Conservation (phyloP, 2,113 vertebrate genomes). For the Athene noctua region DNA sequence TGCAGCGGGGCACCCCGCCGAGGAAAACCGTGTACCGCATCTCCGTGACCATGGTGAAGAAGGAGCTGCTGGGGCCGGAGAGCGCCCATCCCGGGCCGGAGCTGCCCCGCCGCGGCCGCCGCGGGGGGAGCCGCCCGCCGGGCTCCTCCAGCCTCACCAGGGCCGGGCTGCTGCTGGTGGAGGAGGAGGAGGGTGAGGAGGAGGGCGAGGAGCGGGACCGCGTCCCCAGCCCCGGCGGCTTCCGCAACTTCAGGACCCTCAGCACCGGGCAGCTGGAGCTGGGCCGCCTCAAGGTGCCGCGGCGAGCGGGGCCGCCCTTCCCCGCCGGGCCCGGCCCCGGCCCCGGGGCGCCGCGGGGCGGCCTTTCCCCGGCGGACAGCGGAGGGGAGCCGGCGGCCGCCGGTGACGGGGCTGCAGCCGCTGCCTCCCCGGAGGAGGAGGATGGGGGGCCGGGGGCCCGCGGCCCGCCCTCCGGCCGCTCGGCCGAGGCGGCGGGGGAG, state of each 20-base stretch:
- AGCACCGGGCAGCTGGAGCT: constrained; percentile 93
- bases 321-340: background rate
- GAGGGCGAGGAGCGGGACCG: constrained; percentile 66
- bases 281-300: constrained; percentile 75
- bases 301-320: constrained; percentile 18
- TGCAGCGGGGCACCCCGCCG: constrained; percentile 83
- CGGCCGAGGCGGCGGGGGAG: background rate
- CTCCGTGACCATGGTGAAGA: constrained; percentile 92
- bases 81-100: background rate
- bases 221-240: constrained; percentile 54
- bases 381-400: background rate
- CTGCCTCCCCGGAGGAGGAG: background rate
- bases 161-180: constrained; percentile 65
- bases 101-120: background rate
- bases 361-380: background rate
- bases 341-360: background rate
- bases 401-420: background rate
- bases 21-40: constrained; percentile 91
- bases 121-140: background rate
- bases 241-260: constrained; percentile 86
- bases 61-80: constrained; percentile 76
- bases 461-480: background rate
- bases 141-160: constrained; percentile 28
- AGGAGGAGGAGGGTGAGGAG: constrained; percentile 70
- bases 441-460: background rate